Evolutionary conservation across 2,113 vertebrate genomes (phyloP).

Genomic region (Embiotoca jacksoni): DNA sequence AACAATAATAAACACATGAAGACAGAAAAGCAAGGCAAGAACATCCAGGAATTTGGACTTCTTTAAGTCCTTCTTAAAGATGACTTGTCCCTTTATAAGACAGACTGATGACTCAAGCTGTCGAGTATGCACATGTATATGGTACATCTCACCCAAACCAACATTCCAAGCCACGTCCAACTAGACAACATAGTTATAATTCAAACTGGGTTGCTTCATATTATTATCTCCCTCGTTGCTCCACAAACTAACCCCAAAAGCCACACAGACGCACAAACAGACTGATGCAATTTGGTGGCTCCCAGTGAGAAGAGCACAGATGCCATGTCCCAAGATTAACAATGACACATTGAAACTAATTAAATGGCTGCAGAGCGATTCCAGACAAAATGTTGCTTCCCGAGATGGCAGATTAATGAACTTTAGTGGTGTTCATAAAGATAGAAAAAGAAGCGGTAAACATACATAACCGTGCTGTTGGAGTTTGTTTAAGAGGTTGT

Average conservation of each 20-base stretch:
- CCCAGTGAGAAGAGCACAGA: slow-evolving; percentile 42
- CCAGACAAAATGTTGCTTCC: slow-evolving; percentile 34
- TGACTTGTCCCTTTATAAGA: slow-evolving; percentile 32
- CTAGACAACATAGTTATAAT: slow-evolving; percentile 53
- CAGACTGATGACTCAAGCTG: slow-evolving; percentile 26
- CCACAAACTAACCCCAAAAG: slow-evolving; percentile 64
- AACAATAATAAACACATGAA: slow-evolving; percentile 20
- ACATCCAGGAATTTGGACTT: slow-evolving; percentile 5
- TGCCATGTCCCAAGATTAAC: slow-evolving; percentile 51
- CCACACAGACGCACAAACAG: slow-evolving; percentile 70
- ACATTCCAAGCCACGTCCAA: slow-evolving; percentile 58
- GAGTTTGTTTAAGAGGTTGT: slow-evolving; percentile 10
- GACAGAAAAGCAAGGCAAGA: neutral
- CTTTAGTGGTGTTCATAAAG: neutral
- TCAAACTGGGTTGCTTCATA: slow-evolving; percentile 69
- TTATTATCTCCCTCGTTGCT: slow-evolving; percentile 44
- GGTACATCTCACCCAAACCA: slow-evolving; percentile 59
- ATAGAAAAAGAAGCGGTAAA: neutral
- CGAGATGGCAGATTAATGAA: slow-evolving; percentile 6
- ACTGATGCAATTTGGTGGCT: slow-evolving; percentile 65
- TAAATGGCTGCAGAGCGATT: slow-evolving; percentile 57
- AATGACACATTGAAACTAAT: slow-evolving; percentile 68
- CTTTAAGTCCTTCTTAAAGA: slow-evolving; percentile 24
- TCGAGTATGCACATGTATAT: slow-evolving; percentile 31
- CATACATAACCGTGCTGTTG: slow-evolving; percentile 18